Base-by-base conservation (phyloP, 2,888 invertebrate species). In the Eupeodes luniger region DNA sequence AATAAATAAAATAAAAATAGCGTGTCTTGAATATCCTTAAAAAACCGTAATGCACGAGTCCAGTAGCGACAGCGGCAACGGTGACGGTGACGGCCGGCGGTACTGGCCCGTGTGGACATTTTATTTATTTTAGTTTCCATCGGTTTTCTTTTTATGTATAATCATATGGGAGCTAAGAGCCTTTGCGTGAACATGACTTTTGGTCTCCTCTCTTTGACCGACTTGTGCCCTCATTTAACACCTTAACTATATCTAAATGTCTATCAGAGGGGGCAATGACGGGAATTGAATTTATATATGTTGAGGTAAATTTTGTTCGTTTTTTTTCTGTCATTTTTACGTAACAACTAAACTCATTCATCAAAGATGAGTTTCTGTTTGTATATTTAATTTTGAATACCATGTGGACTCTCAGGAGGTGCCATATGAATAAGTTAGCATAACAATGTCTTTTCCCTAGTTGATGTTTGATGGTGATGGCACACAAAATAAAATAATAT, bases 191-290 rank as follows among this genome's bases (percentile, higher is more conserved):
- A 67, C 53, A 49, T 76, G 83, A 61, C 81, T 7, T 47, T 79
- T 77, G 84, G 77, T 77, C 69, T 40, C 6, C 6, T 40, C 78
- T 88, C 57, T 80, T 74, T 88, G 88, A 85, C 88, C 81, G 81
- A 81, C 85, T 85, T 88, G 85, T 88, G 88, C 78, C 85, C 85
- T 88, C 88, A 74, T 85, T 88, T 88, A 88, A 81, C 88, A 88
- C 88, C 77, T 59, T 34, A 59, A 36, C 49, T 27, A 74, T 7
- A 27, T 11, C 4, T 57, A 67, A 47, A 70, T 53, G 19, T 36
- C 72, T 57, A 59, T 77, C 84, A 53, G 80, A 77, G 80, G 76
- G 75, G 6, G 40, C 40, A 40, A 40, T 49, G 67, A 83, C 66
- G 77, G 78, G 81, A 84, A 81, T 81, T 81, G 84, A 88, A 88